Base-by-base conservation (phyloP, 2,888 invertebrate genomes). In the Barypeithes pellucidus region DNA sequence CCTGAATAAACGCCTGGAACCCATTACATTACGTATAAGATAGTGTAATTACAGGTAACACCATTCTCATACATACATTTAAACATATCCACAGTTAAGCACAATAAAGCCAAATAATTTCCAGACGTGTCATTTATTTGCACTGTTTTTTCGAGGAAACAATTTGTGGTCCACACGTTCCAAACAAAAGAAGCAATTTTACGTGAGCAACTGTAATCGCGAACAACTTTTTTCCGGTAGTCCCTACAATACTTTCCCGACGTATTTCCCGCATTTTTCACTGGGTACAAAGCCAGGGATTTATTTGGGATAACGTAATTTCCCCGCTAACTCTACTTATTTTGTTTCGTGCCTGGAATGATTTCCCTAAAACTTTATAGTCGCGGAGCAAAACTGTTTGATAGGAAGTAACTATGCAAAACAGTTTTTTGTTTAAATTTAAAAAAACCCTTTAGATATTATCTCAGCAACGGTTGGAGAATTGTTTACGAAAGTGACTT, bases 251-350 rank as follows among this genome's bases (percentile, higher is more conserved):
- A 22, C 16, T 52, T 65, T 52, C n/a, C 65, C 36, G 11, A 52
- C 20, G 52, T 41, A 57, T 67, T 67, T 67, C n/a, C 60, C 67
- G 24, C 33, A 36, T 57, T 67, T 67, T 60, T 24, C 59, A 60
- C 18, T 36, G 12, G 12, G 11, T 39, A 33, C 47, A 67, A 67
- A 60, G 29, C 33, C 59, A 59, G n/a, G 67, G 67, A 67, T 67
- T 67, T 67, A 39, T 60, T 60, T 67, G 45, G 60, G 29, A 67
- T 60, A 45, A 60, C 24, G 67, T 60, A 60, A 60, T 67, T 67
- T 67, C 60, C 33, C 24, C 29, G 18, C 43, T 60, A 60, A 47
- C 60, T 67, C 67, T 60, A 67, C 36, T 67, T 67, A 62, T 24
- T 43, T 22, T 45, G 52, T 52, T 52, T 29, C 14, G 29, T 52